phyloP scores from a whole-genome alignment of 2,888 invertebrate genomes.

The Dryobota labecula region DNA sequence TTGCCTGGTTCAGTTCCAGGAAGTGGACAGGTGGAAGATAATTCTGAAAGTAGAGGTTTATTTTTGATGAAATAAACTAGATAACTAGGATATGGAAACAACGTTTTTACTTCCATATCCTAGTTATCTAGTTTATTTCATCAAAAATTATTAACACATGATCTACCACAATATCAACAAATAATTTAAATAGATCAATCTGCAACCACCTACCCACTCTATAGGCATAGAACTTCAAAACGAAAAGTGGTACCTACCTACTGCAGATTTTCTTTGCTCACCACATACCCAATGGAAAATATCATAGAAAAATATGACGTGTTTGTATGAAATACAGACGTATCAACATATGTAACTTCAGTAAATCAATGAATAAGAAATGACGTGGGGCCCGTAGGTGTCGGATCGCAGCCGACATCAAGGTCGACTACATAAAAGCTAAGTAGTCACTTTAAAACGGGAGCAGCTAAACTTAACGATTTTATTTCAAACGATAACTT shows the following conservation, averaged over 20 bases:
- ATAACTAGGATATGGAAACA: too few relatives aligned
- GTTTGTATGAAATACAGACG: conserved; percentile 50
- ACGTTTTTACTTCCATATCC: too few relatives aligned
- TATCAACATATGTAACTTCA: conserved; percentile 49
- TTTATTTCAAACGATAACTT: conserved; percentile 13
- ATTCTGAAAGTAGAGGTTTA: neutral
- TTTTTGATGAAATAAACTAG: too few relatives aligned
- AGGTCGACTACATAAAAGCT: conserved; percentile 65
- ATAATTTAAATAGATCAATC: neutral
- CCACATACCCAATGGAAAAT: conserved; percentile 25
- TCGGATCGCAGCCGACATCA: conserved; percentile 64
- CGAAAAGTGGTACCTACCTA: neutral
- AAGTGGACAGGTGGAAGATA: neutral
- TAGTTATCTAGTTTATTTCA: too few relatives aligned
- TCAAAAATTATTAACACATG: too few relatives aligned
- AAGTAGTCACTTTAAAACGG: conserved; percentile 52
- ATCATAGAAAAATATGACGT: conserved; percentile 44
- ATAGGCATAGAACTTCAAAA: neutral
- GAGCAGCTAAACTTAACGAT: conserved; percentile 36
- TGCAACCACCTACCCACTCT: neutral
- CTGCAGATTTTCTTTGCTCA: conserved; percentile 13
- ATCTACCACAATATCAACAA: neutral
- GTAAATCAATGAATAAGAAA: conserved; percentile 72
- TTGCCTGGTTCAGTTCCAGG: neutral
- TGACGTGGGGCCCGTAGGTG: conserved; percentile 68